These are phyloP conservation scores for Accipiter cooperii DNA, from an alignment of 2,113 vertebrate species.

Conservation along the genomic window DNA sequence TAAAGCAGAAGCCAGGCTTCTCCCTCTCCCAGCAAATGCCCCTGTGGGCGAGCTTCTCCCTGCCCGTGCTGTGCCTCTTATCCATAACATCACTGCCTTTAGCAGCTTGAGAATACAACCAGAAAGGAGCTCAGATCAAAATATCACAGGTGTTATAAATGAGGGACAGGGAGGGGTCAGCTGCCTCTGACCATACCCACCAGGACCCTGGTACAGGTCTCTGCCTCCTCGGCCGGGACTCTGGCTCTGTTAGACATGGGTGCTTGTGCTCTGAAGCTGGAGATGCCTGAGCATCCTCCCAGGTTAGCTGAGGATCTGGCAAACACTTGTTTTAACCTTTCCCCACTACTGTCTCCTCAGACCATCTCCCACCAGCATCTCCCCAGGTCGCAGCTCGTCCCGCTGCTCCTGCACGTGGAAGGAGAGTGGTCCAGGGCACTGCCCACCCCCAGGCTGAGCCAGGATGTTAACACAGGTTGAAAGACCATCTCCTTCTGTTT, in stretches of 20 bases:
- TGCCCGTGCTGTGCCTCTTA: neutral
- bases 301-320: neutral
- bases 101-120: neutral
- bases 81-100: neutral
- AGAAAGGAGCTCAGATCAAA: neutral
- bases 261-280: neutral
- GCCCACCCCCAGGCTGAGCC: neutral
- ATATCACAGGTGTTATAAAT: neutral
- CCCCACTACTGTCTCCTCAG: neutral
- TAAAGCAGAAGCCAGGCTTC: neutral
- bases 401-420: neutral
- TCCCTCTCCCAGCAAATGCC: neutral
- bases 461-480: rapidly evolving
- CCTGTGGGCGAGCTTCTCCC: neutral
- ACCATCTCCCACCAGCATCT: neutral
- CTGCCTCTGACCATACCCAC: neutral
- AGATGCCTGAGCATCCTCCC: neutral
- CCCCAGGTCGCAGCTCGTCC: neutral
- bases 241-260: neutral
- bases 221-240: neutral
- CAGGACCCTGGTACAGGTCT: neutral
- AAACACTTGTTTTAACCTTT: neutral
- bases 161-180: neutral
- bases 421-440: neutral
- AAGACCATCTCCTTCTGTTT: neutral